Evolutionary conservation across 2,113 vertebrate species (phyloP).

Genomic region (Rhinichthys klamathensis): DNA sequence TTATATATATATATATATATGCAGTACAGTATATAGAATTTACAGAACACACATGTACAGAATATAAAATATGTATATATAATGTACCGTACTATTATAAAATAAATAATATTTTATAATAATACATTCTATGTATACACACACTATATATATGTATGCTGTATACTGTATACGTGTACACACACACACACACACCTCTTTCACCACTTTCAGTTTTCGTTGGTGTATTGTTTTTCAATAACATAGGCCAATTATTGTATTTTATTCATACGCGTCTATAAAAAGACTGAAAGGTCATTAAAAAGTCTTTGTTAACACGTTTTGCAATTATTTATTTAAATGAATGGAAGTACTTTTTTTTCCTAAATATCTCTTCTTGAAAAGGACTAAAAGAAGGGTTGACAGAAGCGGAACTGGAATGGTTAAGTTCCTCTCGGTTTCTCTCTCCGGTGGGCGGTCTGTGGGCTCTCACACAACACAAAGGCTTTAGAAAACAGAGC

Average conservation of each 20-base stretch:
- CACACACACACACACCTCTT: too few species aligned
- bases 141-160: too few species aligned
- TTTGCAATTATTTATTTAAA: neutral
- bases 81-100: too few species aligned
- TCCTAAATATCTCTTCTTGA: neutral
- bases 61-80: too few species aligned
- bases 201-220: too few species aligned
- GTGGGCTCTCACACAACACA: constrained; percentile 37
- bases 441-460: neutral
- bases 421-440: neutral
- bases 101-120: too few species aligned
- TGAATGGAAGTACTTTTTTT: neutral
- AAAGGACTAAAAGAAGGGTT: neutral
- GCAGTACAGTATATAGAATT: too few species aligned
- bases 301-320: neutral
- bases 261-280: neutral
- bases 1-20: too few species aligned
- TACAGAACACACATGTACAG: too few species aligned
- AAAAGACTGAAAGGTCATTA: neutral
- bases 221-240: neutral
- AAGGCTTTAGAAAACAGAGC: constrained; percentile 62
- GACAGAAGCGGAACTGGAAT: fast-evolving
- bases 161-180: too few species aligned
- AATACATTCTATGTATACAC: too few species aligned
- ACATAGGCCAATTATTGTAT: neutral